Percentiles rank a stretch among this genome's conserved stretches.
Evolutionary conservation across 2,797 vertebrate species (phyloP).

Genomic region (Heliangelus exortis): DNA sequence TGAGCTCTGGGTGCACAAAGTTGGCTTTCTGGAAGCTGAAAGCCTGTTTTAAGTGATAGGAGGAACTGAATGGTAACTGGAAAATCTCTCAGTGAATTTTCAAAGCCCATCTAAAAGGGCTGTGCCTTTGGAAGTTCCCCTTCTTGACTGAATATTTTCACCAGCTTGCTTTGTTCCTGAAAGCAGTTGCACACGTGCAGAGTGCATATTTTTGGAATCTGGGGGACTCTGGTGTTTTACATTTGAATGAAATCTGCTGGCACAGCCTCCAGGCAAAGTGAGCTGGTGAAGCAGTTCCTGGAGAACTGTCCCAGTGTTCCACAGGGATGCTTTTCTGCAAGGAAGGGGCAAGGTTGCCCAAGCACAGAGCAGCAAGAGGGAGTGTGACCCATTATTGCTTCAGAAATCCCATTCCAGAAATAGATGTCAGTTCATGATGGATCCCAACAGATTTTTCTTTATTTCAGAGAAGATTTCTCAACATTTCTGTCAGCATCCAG

Average conservation of each 20-base stretch:
- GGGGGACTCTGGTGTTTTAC: neutral
- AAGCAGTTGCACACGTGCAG: neutral
- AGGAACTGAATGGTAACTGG: neutral
- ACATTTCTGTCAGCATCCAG: neutral
- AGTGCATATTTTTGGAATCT: neutral
- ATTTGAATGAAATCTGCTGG: constrained; percentile 1
- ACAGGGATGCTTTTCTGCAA: neutral
- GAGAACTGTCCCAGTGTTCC: neutral
- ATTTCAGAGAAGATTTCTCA: neutral
- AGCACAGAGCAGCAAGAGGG: neutral
- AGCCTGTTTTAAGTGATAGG: neutral
- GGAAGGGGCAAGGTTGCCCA: neutral
- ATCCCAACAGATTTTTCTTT: neutral
- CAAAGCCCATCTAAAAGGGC: neutral
- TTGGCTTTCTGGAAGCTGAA: neutral
- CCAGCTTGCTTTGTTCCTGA: neutral
- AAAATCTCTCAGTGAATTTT: neutral
- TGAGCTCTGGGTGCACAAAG: neutral
- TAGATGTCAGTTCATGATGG: rapidly evolving
- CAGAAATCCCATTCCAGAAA: neutral
- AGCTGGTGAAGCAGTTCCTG: neutral
- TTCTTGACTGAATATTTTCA: neutral
- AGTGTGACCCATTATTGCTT: neutral
- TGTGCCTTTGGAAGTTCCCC: neutral
- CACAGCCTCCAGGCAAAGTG: neutral